phyloP scores from a whole-genome alignment of 2,113 vertebrate species.

The Gracilinanus agilis region DNA sequence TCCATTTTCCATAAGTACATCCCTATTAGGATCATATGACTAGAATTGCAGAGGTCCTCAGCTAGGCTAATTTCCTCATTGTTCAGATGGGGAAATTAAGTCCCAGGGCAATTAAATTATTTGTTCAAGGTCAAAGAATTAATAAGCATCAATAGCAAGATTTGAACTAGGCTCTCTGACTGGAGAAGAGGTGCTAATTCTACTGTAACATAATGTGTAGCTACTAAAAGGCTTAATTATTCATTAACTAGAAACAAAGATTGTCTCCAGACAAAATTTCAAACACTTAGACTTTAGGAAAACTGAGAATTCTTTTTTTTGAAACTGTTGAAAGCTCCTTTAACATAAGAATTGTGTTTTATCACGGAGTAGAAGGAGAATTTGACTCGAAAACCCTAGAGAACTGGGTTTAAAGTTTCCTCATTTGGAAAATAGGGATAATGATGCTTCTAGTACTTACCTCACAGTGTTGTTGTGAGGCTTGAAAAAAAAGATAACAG shows the following conservation, averaged over 20 bases:
- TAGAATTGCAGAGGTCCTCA: background rate
- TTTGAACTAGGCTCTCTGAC: background rate
- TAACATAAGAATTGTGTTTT: background rate
- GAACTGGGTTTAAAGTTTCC: background rate
- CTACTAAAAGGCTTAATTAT: background rate
- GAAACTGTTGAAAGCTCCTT: background rate
- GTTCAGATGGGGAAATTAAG: background rate
- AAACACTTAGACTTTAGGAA: background rate
- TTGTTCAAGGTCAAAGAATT: background rate
- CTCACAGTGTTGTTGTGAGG: background rate
- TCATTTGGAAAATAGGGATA: background rate
- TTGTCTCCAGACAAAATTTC: background rate
- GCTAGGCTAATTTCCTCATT: background rate
- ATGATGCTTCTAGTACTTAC: background rate
- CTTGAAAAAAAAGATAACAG: background rate
- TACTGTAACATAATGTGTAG: background rate
- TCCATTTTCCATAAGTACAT: background rate
- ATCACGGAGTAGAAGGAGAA: background rate
- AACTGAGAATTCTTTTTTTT: background rate
- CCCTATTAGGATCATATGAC: background rate
- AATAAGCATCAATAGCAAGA: background rate
- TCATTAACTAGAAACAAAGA: background rate
- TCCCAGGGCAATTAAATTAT: background rate
- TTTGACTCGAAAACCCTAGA: background rate
- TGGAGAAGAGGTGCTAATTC: background rate